phyloP scores from a whole-genome alignment of 2,797 vertebrate genomes.

The Lacerta bilineata region DNA sequence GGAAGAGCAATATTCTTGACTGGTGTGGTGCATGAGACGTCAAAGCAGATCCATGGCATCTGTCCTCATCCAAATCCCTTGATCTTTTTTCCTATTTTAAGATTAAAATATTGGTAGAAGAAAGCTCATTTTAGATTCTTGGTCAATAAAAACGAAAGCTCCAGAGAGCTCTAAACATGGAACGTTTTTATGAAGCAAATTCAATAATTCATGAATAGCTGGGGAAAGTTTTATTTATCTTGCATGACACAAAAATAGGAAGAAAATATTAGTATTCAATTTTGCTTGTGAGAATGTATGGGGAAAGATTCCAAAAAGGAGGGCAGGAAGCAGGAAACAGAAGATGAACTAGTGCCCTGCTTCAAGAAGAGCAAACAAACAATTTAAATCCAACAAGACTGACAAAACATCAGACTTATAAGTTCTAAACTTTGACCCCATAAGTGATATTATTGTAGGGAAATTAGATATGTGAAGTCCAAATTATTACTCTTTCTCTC shows the following conservation, averaged over 20 bases:
- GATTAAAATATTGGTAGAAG: slow-evolving; percentile 4
- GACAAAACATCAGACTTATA: background rate
- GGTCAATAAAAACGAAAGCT: slow-evolving; percentile 2
- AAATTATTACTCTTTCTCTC: background rate
- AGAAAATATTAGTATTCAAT: background rate
- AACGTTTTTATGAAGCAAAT: background rate
- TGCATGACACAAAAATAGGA: background rate
- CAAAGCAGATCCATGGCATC: background rate
- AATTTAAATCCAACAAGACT: background rate
- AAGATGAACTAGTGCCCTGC: background rate
- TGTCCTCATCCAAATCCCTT: background rate
- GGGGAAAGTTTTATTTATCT: background rate
- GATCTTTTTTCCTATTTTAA: background rate
- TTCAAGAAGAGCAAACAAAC: background rate
- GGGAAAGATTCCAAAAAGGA: background rate
- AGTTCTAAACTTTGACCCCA: background rate
- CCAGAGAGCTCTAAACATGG: background rate
- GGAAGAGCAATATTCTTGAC: background rate
- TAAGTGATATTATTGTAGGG: background rate
- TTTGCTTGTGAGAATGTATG: background rate
- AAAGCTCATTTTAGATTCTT: slow-evolving; percentile 14
- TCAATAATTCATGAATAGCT: slow-evolving; percentile 11
- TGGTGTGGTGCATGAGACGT: background rate
- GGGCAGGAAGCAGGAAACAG: background rate
- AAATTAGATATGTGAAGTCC: background rate